Evolutionary conservation across 2,888 invertebrate genomes (phyloP).

Genomic region (Drosophila gaucha): DNA sequence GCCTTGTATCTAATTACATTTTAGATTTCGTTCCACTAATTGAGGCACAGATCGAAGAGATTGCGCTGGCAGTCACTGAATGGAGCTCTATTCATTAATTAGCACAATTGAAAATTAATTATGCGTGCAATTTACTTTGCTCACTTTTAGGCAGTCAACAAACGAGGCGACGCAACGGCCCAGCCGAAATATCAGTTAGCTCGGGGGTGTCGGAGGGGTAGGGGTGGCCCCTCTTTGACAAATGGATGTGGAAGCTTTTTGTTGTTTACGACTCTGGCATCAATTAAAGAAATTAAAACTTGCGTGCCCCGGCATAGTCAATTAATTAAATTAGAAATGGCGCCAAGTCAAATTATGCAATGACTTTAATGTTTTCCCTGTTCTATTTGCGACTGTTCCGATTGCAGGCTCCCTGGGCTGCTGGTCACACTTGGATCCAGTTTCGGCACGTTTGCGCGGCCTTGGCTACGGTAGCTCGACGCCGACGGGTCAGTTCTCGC

Average conservation of each 20-base stretch:
- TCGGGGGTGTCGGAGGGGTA: background rate
- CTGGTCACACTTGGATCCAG: constrained; percentile 87
- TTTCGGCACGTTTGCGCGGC: constrained; percentile 86
- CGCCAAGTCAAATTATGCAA: constrained; percentile 53
- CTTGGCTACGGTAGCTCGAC: constrained; percentile 86
- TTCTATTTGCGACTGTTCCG: constrained; percentile 1
- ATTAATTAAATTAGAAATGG: constrained; percentile 79
- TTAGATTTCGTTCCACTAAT: constrained; percentile 54
- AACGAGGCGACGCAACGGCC: constrained; percentile 25
- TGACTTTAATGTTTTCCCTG: constrained; percentile 23
- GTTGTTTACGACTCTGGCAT: constrained; percentile 59
- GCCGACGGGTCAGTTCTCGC: constrained; percentile 87
- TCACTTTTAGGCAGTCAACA: constrained; percentile 57
- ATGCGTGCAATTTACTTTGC: constrained; percentile 82
- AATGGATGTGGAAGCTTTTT: constrained; percentile 37
- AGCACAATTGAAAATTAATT: constrained; percentile 82
- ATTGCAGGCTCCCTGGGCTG: constrained; percentile 87
- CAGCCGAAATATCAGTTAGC: constrained; percentile 5
- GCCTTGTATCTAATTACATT: constrained; percentile 61
- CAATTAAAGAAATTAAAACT: constrained; percentile 83
- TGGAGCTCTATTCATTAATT: constrained; percentile 71
- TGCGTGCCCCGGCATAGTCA: constrained; percentile 64
- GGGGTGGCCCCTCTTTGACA: constrained; percentile 20
- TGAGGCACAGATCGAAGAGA: constrained; percentile 40
- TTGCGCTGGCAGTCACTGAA: constrained; percentile 24